Base-by-base conservation (phyloP, 2,888 invertebrate genomes). In the Perithous albicinctus region DNA sequence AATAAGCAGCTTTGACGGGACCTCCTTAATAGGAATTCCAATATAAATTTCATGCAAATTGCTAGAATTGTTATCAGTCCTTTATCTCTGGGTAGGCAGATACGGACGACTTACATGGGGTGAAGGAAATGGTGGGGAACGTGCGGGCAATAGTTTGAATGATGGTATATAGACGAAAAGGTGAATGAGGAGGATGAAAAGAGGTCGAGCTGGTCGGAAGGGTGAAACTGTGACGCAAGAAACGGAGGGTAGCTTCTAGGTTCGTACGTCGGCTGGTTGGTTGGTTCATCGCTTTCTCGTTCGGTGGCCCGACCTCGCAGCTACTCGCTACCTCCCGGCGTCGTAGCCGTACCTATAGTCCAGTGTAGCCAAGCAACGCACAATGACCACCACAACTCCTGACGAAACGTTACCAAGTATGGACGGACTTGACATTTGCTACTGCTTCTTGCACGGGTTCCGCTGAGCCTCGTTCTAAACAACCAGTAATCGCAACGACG, bases 291-390 rank as follows among this genome's bases (percentile, higher is more conserved):
- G 82, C 54, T 73, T 80, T 72, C 41, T 38, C 46, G 72, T 38
- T 67, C 72, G 61, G 41, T 73, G 72, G 54, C n/a, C 59, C 43
- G 23, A 35, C 35, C 75, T 20, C 29, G 51, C 43, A 73, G 64
- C n/a, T n/a, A n/a, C n/a, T n/a, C n/a, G n/a, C n/a, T n/a, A n/a
- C n/a, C 72, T 66, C 72, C 20, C 43, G 46, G 2, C n/a, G 23
- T 8, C 20, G 8, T 8, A 6, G n/a, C 41, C 51, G 46, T 41
- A 26, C n/a, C 41, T 67, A 32, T 72, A 66, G 51, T 63, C 43
- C 41, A 80, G 82, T 88, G 91, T 91, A 91, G 91, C 91, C 91
- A 90, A 87, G 91, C 91, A 91, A 91, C 91, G 70, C 86, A 87
- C 88, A 88, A 88, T 87, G 88, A 89, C 90, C 88, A 88, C 90